phyloP scores from a whole-genome alignment of 2,113 vertebrate species.

The Gnathonemus echidnorhynchus region DNA sequence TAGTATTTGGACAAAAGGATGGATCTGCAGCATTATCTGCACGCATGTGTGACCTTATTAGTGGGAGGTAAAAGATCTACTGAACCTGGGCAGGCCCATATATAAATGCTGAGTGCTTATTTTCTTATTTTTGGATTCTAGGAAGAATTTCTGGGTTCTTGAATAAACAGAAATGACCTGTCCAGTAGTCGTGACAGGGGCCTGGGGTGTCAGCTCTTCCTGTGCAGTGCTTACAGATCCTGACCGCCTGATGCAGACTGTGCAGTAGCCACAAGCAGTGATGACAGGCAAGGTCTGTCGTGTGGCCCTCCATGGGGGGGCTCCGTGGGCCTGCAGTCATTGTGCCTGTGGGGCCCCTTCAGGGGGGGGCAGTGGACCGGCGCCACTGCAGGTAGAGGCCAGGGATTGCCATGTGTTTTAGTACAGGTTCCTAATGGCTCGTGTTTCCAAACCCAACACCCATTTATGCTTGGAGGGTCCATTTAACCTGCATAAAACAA shows the following conservation, averaged over 20 bases:
- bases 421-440: constrained; percentile 29
- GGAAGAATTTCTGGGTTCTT: constrained; percentile 9
- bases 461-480: neutral
- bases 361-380: neutral
- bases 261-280: neutral
- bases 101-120: constrained; percentile 7
- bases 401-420: constrained; percentile 30
- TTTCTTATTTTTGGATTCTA: constrained; percentile 10
- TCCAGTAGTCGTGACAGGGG: neutral
- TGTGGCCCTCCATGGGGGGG: constrained; percentile 17
- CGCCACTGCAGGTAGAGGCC: neutral
- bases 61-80: constrained; percentile 3
- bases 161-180: constrained; percentile 14
- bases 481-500: neutral
- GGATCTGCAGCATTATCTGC: constrained; percentile 1
- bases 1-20: constrained; percentile 4
- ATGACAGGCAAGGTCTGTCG: constrained; percentile 11
- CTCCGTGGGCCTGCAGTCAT: neutral
- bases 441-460: neutral
- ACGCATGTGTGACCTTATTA: constrained; percentile 29
- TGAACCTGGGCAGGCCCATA: neutral
- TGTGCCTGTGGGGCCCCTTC: neutral
- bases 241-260: constrained; percentile 11
- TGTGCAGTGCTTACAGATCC: constrained; percentile 23
- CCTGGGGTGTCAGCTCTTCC: constrained; percentile 9